phyloP scores from a whole-genome alignment of 1,140 invertebrate genomes.

The Chrysopa pallens region DNA sequence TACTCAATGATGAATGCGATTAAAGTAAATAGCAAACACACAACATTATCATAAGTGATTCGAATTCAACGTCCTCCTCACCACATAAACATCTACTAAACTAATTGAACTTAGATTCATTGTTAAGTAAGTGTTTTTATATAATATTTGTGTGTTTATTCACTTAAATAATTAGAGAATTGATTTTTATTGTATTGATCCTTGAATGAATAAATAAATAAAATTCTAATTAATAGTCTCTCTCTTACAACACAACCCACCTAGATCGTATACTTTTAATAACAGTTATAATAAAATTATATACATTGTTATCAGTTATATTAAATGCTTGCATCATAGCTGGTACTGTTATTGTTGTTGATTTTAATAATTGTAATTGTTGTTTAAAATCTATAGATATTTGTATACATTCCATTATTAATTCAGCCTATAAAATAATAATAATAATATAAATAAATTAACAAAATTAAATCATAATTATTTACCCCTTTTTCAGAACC shows the following conservation, averaged over 20 bases:
- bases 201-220: neutral
- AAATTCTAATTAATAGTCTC: no score
- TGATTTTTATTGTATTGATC: neutral
- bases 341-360: conserved; percentile 29
- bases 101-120: no score
- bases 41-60: no score
- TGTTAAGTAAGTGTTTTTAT: no score
- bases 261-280: conserved; percentile 57
- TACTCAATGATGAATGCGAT: no score
- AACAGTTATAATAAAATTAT: conserved; percentile 67
- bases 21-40: no score
- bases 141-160: no score
- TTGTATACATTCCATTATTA: conserved; percentile 73
- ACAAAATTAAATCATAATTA: conserved; percentile 11
- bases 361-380: no score
- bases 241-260: no score
- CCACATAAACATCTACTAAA: no score
- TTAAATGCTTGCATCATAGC: conserved; percentile 64
- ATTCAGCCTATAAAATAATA: conserved; percentile 52
- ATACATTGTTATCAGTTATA: conserved; percentile 42
- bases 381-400: conserved; percentile 47
- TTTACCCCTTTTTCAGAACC: conserved; percentile 78
- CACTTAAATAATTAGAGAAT: conserved; percentile 1
- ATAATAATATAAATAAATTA: neutral
- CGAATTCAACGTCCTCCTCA: no score